These are phyloP conservation scores for Cryptocephalus primarius DNA, from an alignment of 2,888 invertebrate genomes.

Conservation along the genomic window DNA sequence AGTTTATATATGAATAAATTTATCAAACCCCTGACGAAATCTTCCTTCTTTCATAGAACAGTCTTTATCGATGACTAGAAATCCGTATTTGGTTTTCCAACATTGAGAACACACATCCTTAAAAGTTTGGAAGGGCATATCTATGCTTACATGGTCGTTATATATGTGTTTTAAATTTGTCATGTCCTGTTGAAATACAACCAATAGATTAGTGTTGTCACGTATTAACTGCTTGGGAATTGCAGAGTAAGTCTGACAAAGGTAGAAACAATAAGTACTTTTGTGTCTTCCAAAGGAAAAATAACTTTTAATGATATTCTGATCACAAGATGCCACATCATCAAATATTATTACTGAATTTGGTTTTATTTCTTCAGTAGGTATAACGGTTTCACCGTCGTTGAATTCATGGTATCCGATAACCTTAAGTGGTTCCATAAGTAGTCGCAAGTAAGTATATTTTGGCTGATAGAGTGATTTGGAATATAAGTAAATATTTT, in stretches of 20 bases:
- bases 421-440: constrained; percentile 1
- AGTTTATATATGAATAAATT: constrained; percentile 2
- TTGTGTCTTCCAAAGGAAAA: constrained; percentile 8
- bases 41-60: not conserved
- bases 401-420: constrained; percentile 1
- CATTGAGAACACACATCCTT: constrained; percentile 3
- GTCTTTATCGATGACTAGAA: constrained; percentile 5
- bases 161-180: constrained; percentile 6
- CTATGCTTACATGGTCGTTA: constrained; percentile 6
- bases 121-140: constrained; percentile 5
- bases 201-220: constrained; percentile 4
- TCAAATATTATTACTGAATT: constrained; percentile 6
- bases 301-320: constrained; percentile 6
- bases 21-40: constrained; percentile 3
- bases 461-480: constrained; percentile 2
- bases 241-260: constrained; percentile 5
- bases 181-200: constrained; percentile 7
- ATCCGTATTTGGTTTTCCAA: constrained; percentile 1
- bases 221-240: constrained; percentile 7
- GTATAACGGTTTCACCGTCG: not conserved
- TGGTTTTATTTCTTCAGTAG: not conserved
- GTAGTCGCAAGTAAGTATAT: not conserved
- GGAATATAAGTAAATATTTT: constrained; percentile 3
- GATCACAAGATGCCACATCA: constrained; percentile 4
- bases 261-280: constrained; percentile 7